Base-by-base conservation (phyloP, 1,140 invertebrate species). In the Himalopsyche phryganea region DNA sequence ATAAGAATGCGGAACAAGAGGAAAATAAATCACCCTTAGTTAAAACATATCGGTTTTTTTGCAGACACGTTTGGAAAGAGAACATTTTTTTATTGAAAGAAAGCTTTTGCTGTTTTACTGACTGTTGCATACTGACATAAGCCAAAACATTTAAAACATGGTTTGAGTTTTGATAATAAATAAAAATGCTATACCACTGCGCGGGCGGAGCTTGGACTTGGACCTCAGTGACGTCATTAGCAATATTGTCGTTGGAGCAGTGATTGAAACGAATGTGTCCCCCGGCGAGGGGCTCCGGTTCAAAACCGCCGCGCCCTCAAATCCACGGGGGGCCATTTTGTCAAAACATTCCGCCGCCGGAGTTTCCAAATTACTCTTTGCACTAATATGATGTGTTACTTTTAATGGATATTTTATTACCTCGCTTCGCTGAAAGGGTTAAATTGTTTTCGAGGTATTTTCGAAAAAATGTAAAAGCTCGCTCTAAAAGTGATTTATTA, bases 231-330 rank as follows among this genome's bases (percentile, higher is more conserved):
- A 50, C 49, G 49, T 50, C 49, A 50, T 50, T 50, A 50, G 49
- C 35, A 35, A 13, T 28, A 13, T 19, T 17, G 33, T 20, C 17
- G 49, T 35, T 23, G 49, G 49, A 35, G 36, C 49, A 40, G 49
- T 41, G 49, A 50, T 50, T 50, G 49, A 50, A 50, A 50, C 41
- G 38, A 50, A 50, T 50, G 38, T 23, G 38, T 50, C 49, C 49
- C 49, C 35, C 5, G 19, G 23, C 35, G 36, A 13, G 13, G 11
- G 36, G 13, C 11, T 7, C 28, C n/a, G 17, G 33, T 14, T n/a
- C 18, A 20, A 33, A 35, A 18, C 14, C 36, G 36, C 3, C 13
- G 19, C 17, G 20, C 49, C 11, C 17, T 18, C 17, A 17, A 6
- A 35, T 17, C 49, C 36, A 15, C 23, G 23, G 23, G 23, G 23